Evolutionary conservation across 2,797 vertebrate species (phyloP).

Genomic region (Danio choprae): DNA sequence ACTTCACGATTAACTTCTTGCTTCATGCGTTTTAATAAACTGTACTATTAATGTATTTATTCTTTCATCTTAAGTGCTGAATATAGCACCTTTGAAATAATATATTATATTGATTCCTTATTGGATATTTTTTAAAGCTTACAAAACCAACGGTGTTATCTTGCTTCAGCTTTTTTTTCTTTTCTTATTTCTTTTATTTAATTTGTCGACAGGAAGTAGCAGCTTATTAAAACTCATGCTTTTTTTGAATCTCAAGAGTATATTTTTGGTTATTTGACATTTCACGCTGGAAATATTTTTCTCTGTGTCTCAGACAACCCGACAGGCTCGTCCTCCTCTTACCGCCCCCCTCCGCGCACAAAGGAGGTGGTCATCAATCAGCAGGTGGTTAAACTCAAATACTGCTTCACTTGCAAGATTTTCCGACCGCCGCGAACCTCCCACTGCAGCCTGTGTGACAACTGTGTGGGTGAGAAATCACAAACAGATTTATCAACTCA

Average conservation of each 20-base stretch:
- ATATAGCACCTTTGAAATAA: not conserved
- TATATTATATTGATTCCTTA: not conserved
- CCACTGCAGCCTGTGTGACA: conserved; percentile 96
- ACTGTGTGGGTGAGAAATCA: conserved; percentile 93
- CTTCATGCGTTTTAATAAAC: not conserved
- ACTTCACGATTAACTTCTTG: not conserved
- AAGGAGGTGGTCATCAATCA: conserved; percentile 92
- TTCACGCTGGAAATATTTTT: not conserved
- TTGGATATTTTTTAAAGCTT: not conserved
- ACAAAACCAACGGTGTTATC: not conserved
- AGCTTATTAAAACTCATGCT: not conserved
- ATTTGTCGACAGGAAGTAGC: not conserved
- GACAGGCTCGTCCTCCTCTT: conserved; percentile 80
- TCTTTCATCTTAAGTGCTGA: not conserved
- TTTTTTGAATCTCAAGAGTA: not conserved
- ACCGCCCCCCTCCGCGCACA: conserved; percentile 89
- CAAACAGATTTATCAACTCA: not conserved
- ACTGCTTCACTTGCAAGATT: conserved; percentile 98
- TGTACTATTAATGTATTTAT: not conserved
- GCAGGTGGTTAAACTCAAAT: conserved; percentile 93
- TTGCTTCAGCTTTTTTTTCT: not conserved
- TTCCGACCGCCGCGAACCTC: conserved; percentile 94
- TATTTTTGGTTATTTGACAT: not conserved
- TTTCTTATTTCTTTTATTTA: too few relatives aligned
- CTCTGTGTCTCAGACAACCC: conserved; percentile 79